Evolutionary conservation across 1,140 invertebrate genomes (phyloP), one percentile per base, ranked within the genome.

Genomic region (Panonychus citri): DNA sequence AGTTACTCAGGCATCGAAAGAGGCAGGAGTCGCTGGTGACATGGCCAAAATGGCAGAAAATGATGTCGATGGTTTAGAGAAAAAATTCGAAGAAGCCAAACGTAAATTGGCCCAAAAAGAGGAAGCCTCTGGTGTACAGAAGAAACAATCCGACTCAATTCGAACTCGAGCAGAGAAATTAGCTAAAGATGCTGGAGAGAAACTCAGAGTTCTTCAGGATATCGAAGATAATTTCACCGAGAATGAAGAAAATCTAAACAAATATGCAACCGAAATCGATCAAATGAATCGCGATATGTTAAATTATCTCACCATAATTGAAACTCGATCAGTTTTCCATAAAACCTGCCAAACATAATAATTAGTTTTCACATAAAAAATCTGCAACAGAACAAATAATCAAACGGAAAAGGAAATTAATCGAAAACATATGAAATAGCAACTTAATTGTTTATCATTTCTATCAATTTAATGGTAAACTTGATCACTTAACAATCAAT

Each of bases 81-180:
- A 62, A 4, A 70, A 76, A 21, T 82, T 82, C 62, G 68, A 72
- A n/a, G 64, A 69, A 51, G 78, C 80, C 13, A 71, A 75, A 34
- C 66, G 74, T 24, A 70, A 71, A 13, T 64, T 85, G 19, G 73
- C 76, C 21, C 65, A 72, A 19, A 78, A 80, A 58, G 74, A 77
- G 4, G 71, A 71, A 56, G 71, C 74, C 51, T 81, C 79, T 30
- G 76, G 76, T 51, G 73, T 69, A 3, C 77, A 82, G 1, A 78
- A 83, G 60, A 75, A 78, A 54, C 73, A 80, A 58, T 83, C 85
- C 7, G 78, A 83, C 61, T 68, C 72, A 28, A 67, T 91, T 24
- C 71, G 83, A 27, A 76, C 81, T 58, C 71, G 77, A 57, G 84
- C 85, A 3, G 81, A 78, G 49, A 77, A 79, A 59, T 68, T 89